Percentiles rank a stretch among this genome's conserved stretches.
phyloP scores from a whole-genome alignment of 53 echinoderm and acorn worm genomes.

The Glandiceps talaboti region DNA sequence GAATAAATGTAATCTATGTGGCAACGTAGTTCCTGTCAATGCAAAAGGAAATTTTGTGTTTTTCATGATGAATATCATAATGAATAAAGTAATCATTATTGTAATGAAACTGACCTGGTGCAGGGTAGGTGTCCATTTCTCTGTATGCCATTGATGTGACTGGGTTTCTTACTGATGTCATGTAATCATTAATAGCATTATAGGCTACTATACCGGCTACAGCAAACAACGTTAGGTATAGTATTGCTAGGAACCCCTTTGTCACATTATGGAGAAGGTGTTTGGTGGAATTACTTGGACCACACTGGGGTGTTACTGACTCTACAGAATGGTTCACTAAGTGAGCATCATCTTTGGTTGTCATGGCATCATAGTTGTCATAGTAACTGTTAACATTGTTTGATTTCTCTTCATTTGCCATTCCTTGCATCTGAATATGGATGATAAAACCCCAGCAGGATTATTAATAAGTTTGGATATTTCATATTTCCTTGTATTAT shows the following conservation, averaged over 20 bases:
- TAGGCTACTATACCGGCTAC: background rate
- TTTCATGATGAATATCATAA: too few relatives aligned
- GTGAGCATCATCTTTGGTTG: background rate
- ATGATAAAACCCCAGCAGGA: too few relatives aligned
- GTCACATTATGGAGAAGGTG: background rate
- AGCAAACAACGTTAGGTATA: background rate
- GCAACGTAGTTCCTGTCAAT: too few relatives aligned
- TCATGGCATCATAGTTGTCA: background rate
- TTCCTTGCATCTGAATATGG: background rate
- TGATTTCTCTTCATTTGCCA: background rate
- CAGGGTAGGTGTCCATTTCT: background rate
- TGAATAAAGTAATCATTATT: too few relatives aligned
- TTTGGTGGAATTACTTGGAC: background rate
- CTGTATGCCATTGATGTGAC: background rate
- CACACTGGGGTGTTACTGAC: background rate
- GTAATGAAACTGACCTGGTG: background rate
- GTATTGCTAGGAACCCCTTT: background rate
- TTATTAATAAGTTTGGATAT: too few relatives aligned
- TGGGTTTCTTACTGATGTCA: background rate
- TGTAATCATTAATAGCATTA: background rate
- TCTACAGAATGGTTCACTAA: background rate
- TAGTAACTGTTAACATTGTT: background rate
- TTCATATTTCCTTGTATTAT: too few relatives aligned
- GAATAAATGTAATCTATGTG: too few relatives aligned
- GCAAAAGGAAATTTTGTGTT: too few relatives aligned